Base-by-base conservation (phyloP, 2,797 vertebrate genomes). In the Hoplostethus mediterraneus region DNA sequence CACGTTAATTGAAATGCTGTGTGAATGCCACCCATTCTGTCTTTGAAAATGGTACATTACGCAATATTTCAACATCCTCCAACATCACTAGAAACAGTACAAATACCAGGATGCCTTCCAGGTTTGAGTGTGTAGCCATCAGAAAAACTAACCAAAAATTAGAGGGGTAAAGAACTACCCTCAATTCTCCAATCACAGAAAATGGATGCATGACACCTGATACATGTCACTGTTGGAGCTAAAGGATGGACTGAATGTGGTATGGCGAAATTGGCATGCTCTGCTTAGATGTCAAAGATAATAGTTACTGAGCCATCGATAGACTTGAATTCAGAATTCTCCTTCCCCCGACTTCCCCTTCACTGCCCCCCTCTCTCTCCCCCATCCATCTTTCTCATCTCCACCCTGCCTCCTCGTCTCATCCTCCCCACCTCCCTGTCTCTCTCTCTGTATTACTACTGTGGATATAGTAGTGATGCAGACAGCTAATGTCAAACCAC, bases 401-500 rank as follows among this genome's bases (percentile, higher is more conserved):
- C 38, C 1, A 6, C 6, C 38, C 1, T 14, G 11, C 14, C 5
- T 16, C 25, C 42, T 6, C 16, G 8, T 21, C 8, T 1, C 31
- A 7, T 51, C 48, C 36, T 30, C 42, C 14, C 56, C 25, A 17
- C 21, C 33, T 38, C 48, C 30, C 57, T 40, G 17, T 52, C 31
- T 67, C 57, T 28, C 45, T n/a, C 28, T 62, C 47, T 55, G 40
- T 62, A 62, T 84, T 76, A 64, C 71, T 73, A 75, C 77, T 74
- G 49, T 85, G 72, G 71, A 79, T 84, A 73, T 71, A 79, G 69
- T 71, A 79, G 71, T 80, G 71, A 86, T 74, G 38, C 82, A 87
- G 81, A 85, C 85, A 75, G 79, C 70, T 85, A 82, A 89, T 84
- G 88, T 88, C 84, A 91, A 88, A 86, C 66, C 82, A 82, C 79